phyloP scores from a whole-genome alignment of 2,113 vertebrate species.

The Engraulis encrasicolus region DNA sequence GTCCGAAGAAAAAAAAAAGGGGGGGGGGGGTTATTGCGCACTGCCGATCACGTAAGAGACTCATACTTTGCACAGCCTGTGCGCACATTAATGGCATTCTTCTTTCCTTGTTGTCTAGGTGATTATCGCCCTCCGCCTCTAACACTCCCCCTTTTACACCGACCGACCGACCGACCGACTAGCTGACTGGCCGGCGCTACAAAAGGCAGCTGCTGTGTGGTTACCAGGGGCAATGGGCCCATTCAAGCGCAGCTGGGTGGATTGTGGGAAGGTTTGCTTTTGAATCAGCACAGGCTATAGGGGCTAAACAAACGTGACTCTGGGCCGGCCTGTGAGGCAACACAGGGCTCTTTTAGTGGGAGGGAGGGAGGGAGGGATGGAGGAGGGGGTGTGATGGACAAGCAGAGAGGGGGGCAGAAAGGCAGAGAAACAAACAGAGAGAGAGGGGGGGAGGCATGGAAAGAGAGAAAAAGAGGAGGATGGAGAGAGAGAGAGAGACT shows the following conservation, averaged over 20 bases:
- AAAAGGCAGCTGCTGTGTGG: not conserved
- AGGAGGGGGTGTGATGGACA: too few species aligned
- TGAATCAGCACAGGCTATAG: constrained; percentile 6
- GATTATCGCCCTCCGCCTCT: constrained; percentile 32
- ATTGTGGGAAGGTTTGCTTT: constrained; percentile 9
- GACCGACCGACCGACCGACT: too few species aligned
- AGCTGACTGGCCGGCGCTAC: constrained; percentile 7
- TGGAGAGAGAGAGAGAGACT: not conserved
- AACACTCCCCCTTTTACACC: too few species aligned
- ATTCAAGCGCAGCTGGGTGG: constrained; percentile 22
- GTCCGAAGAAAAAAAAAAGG: not conserved
- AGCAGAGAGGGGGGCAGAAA: not conserved
- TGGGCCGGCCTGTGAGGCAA: not conserved
- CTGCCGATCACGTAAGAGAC: not conserved
- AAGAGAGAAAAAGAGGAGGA: not conserved
- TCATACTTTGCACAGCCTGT: not conserved
- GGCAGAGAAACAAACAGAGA: not conserved
- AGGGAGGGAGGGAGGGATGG: not conserved
- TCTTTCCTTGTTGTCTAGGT: constrained; percentile 19
- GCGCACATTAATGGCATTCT: not conserved
- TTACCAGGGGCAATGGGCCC: constrained; percentile 33
- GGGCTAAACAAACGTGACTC: constrained; percentile 20
- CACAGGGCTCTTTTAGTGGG: not conserved
- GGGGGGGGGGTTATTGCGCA: too few species aligned
- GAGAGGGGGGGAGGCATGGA: too few species aligned